Conservation (phyloP, 2,113 vertebrate species). For the Phylloscopus trochiloides region DNA sequence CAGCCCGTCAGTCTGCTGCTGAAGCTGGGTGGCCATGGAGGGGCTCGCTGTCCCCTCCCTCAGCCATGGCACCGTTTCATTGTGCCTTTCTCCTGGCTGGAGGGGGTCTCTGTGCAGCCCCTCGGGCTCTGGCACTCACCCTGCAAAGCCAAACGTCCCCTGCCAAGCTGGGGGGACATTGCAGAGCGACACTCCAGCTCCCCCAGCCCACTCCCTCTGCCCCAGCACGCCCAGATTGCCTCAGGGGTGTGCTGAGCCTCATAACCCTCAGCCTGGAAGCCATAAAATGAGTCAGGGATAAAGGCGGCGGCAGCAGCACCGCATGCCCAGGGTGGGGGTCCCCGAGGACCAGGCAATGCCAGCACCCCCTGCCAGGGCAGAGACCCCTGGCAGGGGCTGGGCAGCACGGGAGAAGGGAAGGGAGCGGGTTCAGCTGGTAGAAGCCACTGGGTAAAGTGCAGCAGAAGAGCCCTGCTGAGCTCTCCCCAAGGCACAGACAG, state of each 20-base stretch:
- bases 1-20: accelerated
- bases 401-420: not conserved
- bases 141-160: not conserved
- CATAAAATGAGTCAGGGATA: constrained; percentile 48
- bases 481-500: not conserved
- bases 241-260: not conserved
- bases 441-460: accelerated
- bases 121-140: accelerated
- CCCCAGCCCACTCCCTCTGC: not conserved
- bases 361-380: not conserved
- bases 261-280: not conserved
- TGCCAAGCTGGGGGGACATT: accelerated
- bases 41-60: not conserved
- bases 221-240: not conserved
- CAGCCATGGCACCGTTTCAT: accelerated
- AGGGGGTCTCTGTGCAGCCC: accelerated
- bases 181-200: not conserved
- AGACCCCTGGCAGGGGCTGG: not conserved
- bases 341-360: accelerated
- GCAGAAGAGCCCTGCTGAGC: not conserved
- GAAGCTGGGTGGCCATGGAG: not conserved
- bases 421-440: not conserved
- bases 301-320: not conserved
- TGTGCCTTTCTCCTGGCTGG: not conserved
- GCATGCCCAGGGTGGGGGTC: accelerated